Percentiles rank a stretch among this genome's conserved stretches.
phyloP scores from a whole-genome alignment of 2,888 invertebrate genomes.

The Serripes groenlandicus region DNA sequence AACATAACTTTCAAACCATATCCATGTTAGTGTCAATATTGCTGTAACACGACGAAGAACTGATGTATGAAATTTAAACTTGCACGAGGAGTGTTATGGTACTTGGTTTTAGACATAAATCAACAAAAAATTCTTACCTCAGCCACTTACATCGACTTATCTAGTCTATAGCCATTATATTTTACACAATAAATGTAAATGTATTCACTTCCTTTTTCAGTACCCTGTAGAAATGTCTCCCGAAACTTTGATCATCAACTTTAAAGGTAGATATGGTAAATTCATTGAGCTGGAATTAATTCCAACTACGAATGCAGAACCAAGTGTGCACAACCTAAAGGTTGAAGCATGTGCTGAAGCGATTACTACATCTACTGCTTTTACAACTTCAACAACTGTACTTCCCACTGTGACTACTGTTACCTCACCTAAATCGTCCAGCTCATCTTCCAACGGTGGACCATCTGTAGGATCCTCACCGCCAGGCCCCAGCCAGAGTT shows the following conservation, averaged over 20 bases:
- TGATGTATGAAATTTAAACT: no score
- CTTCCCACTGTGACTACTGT: neutral
- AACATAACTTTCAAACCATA: no score
- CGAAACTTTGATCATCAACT: slow-evolving; percentile 26
- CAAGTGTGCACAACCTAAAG: slow-evolving; percentile 21
- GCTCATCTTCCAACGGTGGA: neutral
- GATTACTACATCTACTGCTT: neutral
- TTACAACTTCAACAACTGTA: neutral
- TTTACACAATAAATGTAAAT: no score
- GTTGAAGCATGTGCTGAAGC: slow-evolving; percentile 33
- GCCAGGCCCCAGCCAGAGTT: neutral
- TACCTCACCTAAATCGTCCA: neutral
- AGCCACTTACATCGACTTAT: no score
- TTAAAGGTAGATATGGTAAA: slow-evolving; percentile 18
- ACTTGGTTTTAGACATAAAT: no score
- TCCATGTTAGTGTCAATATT: no score
- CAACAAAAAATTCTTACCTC: no score
- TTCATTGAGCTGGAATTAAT: slow-evolving; percentile 18
- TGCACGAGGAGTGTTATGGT: no score
- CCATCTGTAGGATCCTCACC: neutral
- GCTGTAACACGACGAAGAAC: no score
- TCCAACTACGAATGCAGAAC: neutral
- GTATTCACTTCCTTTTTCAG: no score
- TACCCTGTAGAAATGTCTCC: slow-evolving; percentile 37
- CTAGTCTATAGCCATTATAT: no score